Conservation (phyloP, 1,140 invertebrate species). For the Cataglyphis hispanica region DNA sequence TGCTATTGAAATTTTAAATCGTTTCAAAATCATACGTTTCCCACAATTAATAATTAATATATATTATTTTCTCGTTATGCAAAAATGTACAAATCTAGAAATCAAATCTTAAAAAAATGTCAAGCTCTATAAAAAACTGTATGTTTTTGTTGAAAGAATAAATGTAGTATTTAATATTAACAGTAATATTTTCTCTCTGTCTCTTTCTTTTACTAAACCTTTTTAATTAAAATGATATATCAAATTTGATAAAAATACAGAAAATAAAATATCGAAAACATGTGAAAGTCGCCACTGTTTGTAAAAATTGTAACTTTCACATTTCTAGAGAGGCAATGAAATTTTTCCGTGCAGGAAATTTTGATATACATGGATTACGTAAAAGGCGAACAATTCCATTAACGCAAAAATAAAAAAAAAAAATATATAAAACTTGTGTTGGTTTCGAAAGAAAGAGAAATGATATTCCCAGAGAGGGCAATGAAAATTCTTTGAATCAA, state of each 20-base stretch:
- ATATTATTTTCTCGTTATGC: neutral
- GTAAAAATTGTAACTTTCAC: neutral
- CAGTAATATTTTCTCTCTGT: too few species aligned
- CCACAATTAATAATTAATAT: constrained; percentile 18
- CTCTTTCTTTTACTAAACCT: neutral
- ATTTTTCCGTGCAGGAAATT: neutral
- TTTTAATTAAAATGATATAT: neutral
- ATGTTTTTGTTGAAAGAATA: neutral
- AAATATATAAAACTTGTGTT: neutral
- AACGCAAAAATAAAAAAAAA: neutral
- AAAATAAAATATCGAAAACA: neutral
- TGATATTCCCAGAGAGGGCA: neutral
- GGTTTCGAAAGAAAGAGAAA: neutral
- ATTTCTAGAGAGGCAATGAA: neutral
- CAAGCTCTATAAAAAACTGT: neutral
- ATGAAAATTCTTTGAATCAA: constrained; percentile 22
- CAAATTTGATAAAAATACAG: neutral
- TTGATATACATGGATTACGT: neutral
- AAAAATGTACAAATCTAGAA: neutral
- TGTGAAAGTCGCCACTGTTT: neutral
- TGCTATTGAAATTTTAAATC: constrained; percentile 18
- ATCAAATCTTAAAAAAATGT: neutral
- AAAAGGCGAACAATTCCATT: neutral
- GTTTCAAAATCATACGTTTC: neutral
- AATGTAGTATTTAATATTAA: neutral